Percentiles rank a stretch among this genome's conserved stretches.
phyloP scores from a whole-genome alignment of 37 sponge, comb jelly and placozoan species.

The Amphimedon queenslandica region DNA sequence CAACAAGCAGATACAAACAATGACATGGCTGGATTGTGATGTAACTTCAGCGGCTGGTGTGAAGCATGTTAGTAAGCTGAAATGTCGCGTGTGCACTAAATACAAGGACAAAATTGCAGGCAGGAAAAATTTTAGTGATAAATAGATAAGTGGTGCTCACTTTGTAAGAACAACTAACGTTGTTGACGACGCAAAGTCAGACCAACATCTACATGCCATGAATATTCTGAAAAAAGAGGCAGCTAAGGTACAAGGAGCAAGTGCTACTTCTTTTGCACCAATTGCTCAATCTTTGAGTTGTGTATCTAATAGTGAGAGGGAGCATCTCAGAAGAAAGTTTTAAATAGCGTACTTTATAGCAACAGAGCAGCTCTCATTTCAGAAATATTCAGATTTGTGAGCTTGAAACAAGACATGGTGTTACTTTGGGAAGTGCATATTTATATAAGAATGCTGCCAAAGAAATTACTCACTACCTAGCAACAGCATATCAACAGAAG shows the following conservation, averaged over 20 bases:
- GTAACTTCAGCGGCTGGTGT: neutral
- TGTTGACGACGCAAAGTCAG: neutral
- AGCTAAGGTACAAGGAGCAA: slow-evolving; percentile 1
- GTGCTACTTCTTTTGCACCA: slow-evolving; percentile 5
- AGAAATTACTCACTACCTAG: too few relatives aligned
- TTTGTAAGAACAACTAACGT: slow-evolving; percentile 2
- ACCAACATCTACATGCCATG: slow-evolving; percentile 13
- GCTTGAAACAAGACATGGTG: too few relatives aligned
- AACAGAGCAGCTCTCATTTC: too few relatives aligned
- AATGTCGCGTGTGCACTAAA: neutral
- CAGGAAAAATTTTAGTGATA: neutral
- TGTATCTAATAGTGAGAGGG: too few relatives aligned
- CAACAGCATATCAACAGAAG: too few relatives aligned
- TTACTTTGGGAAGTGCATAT: too few relatives aligned
- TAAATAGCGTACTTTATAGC: too few relatives aligned
- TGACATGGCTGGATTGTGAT: neutral
- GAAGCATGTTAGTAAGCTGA: neutral
- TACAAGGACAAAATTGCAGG: neutral
- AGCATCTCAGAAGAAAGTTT: too few relatives aligned
- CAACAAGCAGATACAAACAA: too few relatives aligned
- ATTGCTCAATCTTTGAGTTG: slow-evolving; percentile 11
- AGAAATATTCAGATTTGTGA: too few relatives aligned
- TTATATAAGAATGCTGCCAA: too few relatives aligned
- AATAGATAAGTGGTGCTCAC: slow-evolving; percentile 6
- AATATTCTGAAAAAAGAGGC: slow-evolving; percentile 1